These are phyloP conservation scores for Tridacna gigas DNA, from an alignment of 2,888 invertebrate species.

Conservation along the genomic window DNA sequence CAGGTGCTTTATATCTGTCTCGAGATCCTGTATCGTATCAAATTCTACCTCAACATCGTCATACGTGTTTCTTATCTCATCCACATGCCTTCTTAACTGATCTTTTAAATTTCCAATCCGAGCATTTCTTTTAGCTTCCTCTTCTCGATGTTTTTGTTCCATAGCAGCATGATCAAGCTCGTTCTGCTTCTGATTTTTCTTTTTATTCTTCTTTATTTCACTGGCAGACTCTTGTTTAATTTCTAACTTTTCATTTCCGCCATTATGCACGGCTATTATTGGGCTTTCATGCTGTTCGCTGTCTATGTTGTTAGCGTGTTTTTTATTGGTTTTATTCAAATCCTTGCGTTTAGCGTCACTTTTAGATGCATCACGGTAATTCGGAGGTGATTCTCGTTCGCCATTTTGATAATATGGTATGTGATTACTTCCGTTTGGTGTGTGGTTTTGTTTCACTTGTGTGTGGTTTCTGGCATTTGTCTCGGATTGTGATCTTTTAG, in stretches of 20 bases:
- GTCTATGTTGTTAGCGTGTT: background rate
- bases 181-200: background rate
- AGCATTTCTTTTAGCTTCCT: background rate
- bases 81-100: background rate
- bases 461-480: no score
- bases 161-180: background rate
- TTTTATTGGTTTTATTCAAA: background rate
- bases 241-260: background rate
- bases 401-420: background rate
- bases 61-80: background rate
- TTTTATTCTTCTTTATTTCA: background rate
- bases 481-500: background rate
- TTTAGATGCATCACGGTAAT: background rate
- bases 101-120: constrained; percentile 1
- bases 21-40: background rate
- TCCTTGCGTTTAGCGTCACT: background rate
- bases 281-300: background rate
- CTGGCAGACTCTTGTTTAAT: background rate
- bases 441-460: background rate
- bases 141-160: background rate
- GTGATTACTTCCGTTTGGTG: background rate
- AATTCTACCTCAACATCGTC: background rate
- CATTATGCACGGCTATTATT: background rate
- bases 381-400: background rate
- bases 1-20: background rate